These are phyloP conservation scores for Setophaga petechia DNA, from an alignment of 2,113 vertebrate species.

Conservation along the genomic window DNA sequence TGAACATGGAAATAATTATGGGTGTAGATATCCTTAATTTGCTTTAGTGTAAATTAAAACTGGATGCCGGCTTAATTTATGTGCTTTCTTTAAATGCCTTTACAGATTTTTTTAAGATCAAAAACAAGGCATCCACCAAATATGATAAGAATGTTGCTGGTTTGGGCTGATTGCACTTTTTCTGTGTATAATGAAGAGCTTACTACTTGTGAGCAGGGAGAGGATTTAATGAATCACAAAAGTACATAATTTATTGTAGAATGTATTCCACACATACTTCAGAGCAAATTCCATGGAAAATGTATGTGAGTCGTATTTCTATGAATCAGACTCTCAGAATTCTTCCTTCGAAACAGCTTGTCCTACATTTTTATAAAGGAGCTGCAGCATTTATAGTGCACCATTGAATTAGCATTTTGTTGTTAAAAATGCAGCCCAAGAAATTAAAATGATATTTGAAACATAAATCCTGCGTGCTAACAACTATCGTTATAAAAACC, in stretches of 20 bases:
- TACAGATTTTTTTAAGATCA: background rate
- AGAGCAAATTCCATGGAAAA: slow-evolving; percentile 71
- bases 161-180: slow-evolving; percentile 31
- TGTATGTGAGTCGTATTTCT: slow-evolving; percentile 59
- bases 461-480: slow-evolving; percentile 81
- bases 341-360: slow-evolving; percentile 74
- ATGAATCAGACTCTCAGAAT: slow-evolving; percentile 65
- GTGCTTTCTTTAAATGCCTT: slow-evolving; percentile 32
- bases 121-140: background rate
- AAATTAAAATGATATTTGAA: slow-evolving; percentile 84
- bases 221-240: slow-evolving; percentile 66
- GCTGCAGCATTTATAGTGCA: slow-evolving; percentile 63
- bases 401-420: slow-evolving; percentile 77
- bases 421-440: slow-evolving; percentile 73
- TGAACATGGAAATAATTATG: slow-evolving; percentile 20
- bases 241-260: slow-evolving; percentile 64
- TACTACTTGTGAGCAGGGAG: slow-evolving; percentile 24
- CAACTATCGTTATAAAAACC: slow-evolving; percentile 73
- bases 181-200: slow-evolving; percentile 40
- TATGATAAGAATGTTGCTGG: background rate
- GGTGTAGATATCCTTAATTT: slow-evolving; percentile 17
- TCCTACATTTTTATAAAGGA: slow-evolving; percentile 63
- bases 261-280: slow-evolving; percentile 61
- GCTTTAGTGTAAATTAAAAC: slow-evolving; percentile 33
- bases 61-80: slow-evolving; percentile 12